phyloP scores from a whole-genome alignment of 2,888 invertebrate genomes.

The Serrognathus titanus region DNA sequence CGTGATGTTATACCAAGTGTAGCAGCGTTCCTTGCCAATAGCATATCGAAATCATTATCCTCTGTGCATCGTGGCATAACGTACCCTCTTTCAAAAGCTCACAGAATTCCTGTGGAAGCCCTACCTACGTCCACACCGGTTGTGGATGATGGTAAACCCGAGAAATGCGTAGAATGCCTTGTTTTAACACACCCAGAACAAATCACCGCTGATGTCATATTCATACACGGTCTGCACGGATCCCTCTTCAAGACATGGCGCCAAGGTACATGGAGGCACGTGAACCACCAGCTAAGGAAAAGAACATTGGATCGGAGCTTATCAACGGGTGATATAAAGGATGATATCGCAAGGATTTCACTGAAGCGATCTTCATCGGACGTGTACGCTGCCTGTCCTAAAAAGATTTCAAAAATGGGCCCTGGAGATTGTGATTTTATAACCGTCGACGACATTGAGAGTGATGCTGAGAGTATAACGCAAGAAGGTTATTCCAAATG shows the following conservation, averaged over 20 bases:
- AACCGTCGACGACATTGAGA: conserved; percentile 24
- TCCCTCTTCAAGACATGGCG: conserved; percentile 80
- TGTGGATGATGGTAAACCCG: conserved; percentile 29
- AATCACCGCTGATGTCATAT: conserved; percentile 65
- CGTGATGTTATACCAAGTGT: conserved; percentile 42
- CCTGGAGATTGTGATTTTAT: conserved; percentile 21
- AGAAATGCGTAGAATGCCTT: conserved; percentile 44
- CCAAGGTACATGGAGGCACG: conserved; percentile 64
- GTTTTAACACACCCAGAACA: conserved; percentile 41
- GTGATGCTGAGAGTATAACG: conserved; percentile 12
- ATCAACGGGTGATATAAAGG: conserved; percentile 32
- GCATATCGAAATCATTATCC: conserved; percentile 43
- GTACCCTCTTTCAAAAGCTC: conserved; percentile 26
- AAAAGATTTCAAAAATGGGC: conserved; percentile 33
- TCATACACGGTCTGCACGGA: conserved; percentile 78
- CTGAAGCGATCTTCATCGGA: conserved; percentile 35
- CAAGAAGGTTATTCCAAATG: conserved; percentile 56
- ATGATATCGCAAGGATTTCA: conserved; percentile 17
- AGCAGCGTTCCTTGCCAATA: conserved; percentile 44
- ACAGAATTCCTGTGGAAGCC: conserved; percentile 6
- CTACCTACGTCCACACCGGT: conserved; percentile 1
- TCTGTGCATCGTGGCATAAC: conserved; percentile 43
- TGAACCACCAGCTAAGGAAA: conserved; percentile 40
- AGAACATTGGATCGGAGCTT: conserved; percentile 35
- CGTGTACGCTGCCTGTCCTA: conserved; percentile 32